Evolutionary conservation across 37 sponge, comb jelly and placozoan species (phyloP).

Genomic region (Amphimedon queenslandica): DNA sequence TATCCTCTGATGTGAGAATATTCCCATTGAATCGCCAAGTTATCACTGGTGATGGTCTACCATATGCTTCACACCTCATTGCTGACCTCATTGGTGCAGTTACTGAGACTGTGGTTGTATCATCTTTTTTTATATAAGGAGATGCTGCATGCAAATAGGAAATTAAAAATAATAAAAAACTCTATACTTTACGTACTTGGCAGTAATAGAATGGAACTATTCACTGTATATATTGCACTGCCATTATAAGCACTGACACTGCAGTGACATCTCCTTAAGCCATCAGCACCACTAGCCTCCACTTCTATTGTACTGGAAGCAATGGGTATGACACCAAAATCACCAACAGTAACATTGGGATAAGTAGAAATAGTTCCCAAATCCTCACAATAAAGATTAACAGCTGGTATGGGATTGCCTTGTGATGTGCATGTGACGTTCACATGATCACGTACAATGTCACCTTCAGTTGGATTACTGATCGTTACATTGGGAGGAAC

Average conservation of each 20-base stretch:
- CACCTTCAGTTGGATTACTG: background rate
- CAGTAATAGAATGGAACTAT: background rate
- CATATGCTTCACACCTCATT: background rate
- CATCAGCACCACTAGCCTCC: background rate
- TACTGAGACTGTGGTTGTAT: background rate
- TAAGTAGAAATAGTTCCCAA: background rate
- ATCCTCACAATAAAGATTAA: background rate
- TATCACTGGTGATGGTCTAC: background rate
- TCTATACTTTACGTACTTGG: slow-evolving; percentile 4
- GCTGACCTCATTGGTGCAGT: background rate
- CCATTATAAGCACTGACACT: slow-evolving; percentile 3
- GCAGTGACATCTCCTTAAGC: background rate
- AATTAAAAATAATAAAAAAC: too few species aligned
- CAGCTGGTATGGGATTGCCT: slow-evolving; percentile 6
- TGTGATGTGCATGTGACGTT: slow-evolving; percentile 6
- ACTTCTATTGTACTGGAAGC: background rate
- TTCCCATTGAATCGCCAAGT: background rate
- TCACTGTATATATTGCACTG: too few species aligned
- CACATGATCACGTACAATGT: background rate
- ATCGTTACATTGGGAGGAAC: background rate
- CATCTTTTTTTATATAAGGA: too few species aligned
- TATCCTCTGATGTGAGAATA: background rate
- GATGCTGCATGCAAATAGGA: too few species aligned
- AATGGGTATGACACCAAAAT: background rate
- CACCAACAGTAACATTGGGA: background rate